Evolutionary conservation across 2,797 vertebrate genomes (phyloP).

Genomic region (Anguilla obscura): DNA sequence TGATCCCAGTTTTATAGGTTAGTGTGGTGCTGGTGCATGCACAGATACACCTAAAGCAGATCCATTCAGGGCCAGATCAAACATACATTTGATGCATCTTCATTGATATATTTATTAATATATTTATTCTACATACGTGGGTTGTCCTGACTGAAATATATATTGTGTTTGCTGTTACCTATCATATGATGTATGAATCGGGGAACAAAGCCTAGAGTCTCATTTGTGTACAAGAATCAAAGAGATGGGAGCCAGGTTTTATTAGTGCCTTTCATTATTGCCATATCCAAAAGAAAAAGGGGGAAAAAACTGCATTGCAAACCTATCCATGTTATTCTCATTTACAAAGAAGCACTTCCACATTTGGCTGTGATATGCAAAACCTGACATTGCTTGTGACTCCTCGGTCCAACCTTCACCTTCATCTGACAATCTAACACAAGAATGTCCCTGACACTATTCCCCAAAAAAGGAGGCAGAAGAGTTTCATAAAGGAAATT

Average conservation of each 20-base stretch:
- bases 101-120: too few species aligned
- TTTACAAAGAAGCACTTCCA: constrained; percentile 54
- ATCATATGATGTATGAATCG: not conserved
- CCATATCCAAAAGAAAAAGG: constrained; percentile 53
- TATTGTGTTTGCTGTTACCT: not conserved
- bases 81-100: too few species aligned
- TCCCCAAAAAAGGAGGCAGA: not conserved
- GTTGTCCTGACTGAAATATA: too few species aligned
- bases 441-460: not conserved
- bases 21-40: too few species aligned
- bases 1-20: too few species aligned
- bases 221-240: constrained; percentile 28
- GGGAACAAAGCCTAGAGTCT: constrained; percentile 24
- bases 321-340: constrained; percentile 57
- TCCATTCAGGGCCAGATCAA: too few species aligned
- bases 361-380: constrained; percentile 30
- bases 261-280: constrained; percentile 32
- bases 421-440: not conserved
- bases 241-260: constrained; percentile 27
- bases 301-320: constrained; percentile 59
- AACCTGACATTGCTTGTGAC: not conserved
- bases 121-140: too few species aligned
- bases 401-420: not conserved
- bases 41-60: too few species aligned
- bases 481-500: not conserved